A percentile compares a stretch with the other conserved stretches of the same genome.
These are phyloP conservation scores for Dorcus parallelipipedus DNA, from an alignment of 2,888 invertebrate species.

Conservation along the genomic window DNA sequence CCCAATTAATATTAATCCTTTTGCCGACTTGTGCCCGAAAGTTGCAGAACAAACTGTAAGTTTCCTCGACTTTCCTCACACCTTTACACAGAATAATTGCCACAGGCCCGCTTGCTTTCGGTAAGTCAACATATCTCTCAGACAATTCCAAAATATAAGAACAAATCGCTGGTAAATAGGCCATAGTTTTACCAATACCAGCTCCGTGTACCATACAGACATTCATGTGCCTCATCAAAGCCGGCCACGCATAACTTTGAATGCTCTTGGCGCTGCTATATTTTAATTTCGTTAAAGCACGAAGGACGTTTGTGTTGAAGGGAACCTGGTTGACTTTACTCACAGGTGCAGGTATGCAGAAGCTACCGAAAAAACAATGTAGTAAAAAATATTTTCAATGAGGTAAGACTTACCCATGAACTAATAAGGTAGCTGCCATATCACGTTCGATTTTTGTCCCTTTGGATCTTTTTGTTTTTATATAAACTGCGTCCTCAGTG, in stretches of 20 bases:
- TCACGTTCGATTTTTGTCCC: constrained; percentile 15
- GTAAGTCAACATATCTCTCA: constrained; percentile 43
- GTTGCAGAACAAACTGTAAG: constrained; percentile 48
- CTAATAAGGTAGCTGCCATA: constrained; percentile 18
- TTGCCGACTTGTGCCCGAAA: constrained; percentile 30
- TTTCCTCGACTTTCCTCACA: constrained; percentile 53
- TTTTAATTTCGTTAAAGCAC: constrained; percentile 26
- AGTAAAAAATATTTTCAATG: neutral
- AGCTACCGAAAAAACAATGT: constrained; percentile 24
- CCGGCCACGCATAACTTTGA: constrained; percentile 70
- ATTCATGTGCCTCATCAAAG: constrained; percentile 62
- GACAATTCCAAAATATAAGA: constrained; percentile 55
- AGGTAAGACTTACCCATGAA: constrained; percentile 21
- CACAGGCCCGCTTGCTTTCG: constrained; percentile 57
- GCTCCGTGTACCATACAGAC: constrained; percentile 61
- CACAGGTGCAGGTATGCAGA: constrained; percentile 30
- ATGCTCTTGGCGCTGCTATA: constrained; percentile 50
- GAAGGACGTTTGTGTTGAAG: constrained; percentile 34
- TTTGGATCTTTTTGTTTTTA: constrained; percentile 6
- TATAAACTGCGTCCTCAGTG: neutral
- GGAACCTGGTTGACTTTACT: constrained; percentile 26
- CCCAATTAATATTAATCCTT: neutral
- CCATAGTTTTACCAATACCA: constrained; percentile 66
- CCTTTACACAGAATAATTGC: constrained; percentile 66
- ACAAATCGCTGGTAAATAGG: constrained; percentile 66